phyloP scores from a whole-genome alignment of 2,113 vertebrate genomes.

The Oceanites oceanicus region DNA sequence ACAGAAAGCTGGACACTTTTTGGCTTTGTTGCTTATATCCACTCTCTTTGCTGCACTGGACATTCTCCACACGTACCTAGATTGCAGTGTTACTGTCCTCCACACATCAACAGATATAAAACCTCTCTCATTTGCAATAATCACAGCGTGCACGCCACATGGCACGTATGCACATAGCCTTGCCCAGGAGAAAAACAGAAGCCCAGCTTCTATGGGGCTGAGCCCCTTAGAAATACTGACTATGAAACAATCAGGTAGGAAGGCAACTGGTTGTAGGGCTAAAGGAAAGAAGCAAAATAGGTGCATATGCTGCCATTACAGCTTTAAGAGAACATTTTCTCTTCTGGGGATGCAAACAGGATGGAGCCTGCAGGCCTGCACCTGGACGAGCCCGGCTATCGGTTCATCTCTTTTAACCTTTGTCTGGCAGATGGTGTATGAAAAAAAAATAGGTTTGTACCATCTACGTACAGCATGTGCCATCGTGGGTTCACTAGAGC shows the following conservation, averaged over 20 bases:
- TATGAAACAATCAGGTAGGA: background rate
- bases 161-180: background rate
- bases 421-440: background rate
- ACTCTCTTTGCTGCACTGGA: background rate
- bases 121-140: background rate
- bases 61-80: background rate
- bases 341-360: background rate
- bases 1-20: background rate
- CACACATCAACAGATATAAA: background rate
- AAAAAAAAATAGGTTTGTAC: background rate
- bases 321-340: background rate
- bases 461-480: background rate
- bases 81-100: background rate
- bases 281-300: background rate
- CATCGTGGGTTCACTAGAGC: background rate
- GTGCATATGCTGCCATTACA: background rate
- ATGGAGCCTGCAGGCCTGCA: background rate
- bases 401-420: background rate
- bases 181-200: background rate
- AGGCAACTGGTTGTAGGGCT: background rate
- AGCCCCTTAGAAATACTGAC: background rate
- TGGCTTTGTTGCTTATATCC: background rate
- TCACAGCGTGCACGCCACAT: background rate
- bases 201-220: background rate
- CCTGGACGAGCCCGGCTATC: fast-evolving